These are phyloP conservation scores for Pterois miles DNA, from an alignment of 2,797 vertebrate species.

Conservation along the genomic window DNA sequence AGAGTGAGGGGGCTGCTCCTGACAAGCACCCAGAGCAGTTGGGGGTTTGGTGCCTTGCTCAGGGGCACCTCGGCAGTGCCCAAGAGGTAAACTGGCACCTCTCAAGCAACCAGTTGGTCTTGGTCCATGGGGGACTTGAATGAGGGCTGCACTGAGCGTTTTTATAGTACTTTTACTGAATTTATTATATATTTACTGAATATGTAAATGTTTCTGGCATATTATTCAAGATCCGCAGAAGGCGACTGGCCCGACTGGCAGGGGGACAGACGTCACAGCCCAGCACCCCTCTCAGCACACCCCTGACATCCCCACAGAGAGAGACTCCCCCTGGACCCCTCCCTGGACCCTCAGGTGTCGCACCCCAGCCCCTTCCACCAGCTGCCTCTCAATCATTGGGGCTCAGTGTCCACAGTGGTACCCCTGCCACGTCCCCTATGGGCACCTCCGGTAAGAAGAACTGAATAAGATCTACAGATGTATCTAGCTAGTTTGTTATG, in stretches of 20 bases:
- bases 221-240: constrained; percentile 90
- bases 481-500: neutral
- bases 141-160: neutral
- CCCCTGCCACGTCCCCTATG: constrained; percentile 97
- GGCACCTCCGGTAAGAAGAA: constrained; percentile 91
- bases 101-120: too few species aligned
- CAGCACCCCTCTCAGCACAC: constrained; percentile 92
- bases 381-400: constrained; percentile 92
- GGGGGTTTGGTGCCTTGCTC: too few species aligned
- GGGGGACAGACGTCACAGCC: constrained; percentile 96
- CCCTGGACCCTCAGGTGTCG: constrained; percentile 86
- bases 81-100: too few species aligned
- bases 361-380: constrained; percentile 85
- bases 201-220: neutral
- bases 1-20: too few species aligned
- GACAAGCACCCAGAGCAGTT: too few species aligned
- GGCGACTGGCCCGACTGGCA: constrained; percentile 94
- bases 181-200: too few species aligned
- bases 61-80: too few species aligned
- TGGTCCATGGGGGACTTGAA: too few species aligned
- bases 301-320: constrained; percentile 96
- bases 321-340: constrained; percentile 95
- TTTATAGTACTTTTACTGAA: neutral
- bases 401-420: constrained; percentile 92
- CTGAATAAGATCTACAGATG: neutral